Evolutionary conservation across 2,888 invertebrate genomes (phyloP), one percentile per base, ranked within the genome.

Genomic region (Empis livida): DNA sequence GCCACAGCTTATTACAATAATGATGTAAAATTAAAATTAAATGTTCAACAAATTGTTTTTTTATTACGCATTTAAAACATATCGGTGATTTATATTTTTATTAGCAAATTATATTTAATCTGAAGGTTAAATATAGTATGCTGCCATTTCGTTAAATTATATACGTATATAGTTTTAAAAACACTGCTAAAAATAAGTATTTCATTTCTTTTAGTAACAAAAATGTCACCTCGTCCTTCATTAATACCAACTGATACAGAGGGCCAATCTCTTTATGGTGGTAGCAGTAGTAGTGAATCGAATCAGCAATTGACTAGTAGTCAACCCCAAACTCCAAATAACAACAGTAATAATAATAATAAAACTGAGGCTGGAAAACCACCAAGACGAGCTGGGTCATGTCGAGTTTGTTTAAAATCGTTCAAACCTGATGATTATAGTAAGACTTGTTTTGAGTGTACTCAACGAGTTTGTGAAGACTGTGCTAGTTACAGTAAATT

Each of bases 401-500:
- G 81, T 70, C 75, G 86, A 54, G 85, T 91, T 23, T 91, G 91
- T 66, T 74, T 90, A 55, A 92, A 92, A 69, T 86, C 87, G 49
- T 81, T 93, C 66, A 87, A 87, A 62, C 87, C 86, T 1, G 88
- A 89, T 51, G 92, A 92, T 67, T 86, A 84, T 66, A 88, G 82
- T 67, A 82, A 86, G 67, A 85, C 82, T 45, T 93, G 92, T 71
- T 84, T 82, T 61, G 91, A 90, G 71, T 93, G 92, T 69, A 84
- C 88, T 61, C 88, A 90, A 63, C 80, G 87, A 56, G 89, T 92
- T 45, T 92, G 92, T 68, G 92, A 92, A 68, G 92, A 92, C 70
- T 92, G 92, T 65, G 90, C 91, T 55, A 90, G 89, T 46, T 92
- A 92, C 68, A 90, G 90, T 56, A 87, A 88, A 60, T 77, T 84